A percentile compares a stretch with the other conserved stretches of the same genome.
These are phyloP conservation scores for Xenus cinereus DNA, from an alignment of 2,113 vertebrate genomes.

Conservation along the genomic window DNA sequence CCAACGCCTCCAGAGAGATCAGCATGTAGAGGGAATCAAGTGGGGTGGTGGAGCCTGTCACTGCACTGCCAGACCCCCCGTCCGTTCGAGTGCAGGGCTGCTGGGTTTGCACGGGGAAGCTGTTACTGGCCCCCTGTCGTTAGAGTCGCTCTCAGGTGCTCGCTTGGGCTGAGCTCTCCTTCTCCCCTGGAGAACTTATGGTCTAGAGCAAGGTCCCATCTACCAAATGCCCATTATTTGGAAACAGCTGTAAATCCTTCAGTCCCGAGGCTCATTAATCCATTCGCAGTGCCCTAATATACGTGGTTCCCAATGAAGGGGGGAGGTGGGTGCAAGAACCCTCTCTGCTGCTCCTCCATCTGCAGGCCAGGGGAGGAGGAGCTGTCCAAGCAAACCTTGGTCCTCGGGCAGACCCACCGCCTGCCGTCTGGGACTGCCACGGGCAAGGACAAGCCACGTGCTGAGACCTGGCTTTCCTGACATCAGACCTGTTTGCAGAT, in stretches of 20 bases:
- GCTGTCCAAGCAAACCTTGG: background rate
- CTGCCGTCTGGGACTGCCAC: rapidly evolving
- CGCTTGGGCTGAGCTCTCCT: background rate
- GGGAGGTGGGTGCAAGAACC: background rate
- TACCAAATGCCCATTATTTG: background rate
- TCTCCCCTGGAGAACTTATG: background rate
- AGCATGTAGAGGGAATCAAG: no score
- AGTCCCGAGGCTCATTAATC: rapidly evolving
- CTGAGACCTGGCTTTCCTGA: background rate
- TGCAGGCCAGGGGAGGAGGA: background rate
- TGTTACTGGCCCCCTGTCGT: rapidly evolving
- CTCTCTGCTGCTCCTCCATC: background rate
- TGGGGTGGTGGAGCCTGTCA: background rate
- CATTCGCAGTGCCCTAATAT: rapidly evolving
- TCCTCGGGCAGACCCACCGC: background rate
- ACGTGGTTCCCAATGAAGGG: rapidly evolving
- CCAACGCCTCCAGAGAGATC: background rate
- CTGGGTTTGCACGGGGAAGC: background rate
- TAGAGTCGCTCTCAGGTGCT: background rate
- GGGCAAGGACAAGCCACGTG: background rate
- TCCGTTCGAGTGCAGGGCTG: background rate
- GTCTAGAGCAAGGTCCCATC: background rate
- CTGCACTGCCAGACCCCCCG: rapidly evolving
- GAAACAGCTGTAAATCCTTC: background rate
- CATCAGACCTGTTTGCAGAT: background rate